Evolutionary conservation across 2,888 invertebrate genomes (phyloP).

Genomic region (Mystacides longicornis): DNA sequence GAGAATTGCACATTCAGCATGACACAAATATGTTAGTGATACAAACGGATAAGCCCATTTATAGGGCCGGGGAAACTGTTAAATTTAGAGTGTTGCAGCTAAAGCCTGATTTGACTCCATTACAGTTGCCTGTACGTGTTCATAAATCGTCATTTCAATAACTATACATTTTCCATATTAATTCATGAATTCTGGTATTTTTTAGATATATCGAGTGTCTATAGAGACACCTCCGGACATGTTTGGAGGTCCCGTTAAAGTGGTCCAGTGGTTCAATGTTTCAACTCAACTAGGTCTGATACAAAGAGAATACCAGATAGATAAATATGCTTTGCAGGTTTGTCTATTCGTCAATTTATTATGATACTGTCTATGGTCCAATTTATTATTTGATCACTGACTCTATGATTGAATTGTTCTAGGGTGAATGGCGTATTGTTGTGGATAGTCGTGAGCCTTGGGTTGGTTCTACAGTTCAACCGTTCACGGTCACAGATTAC

Average conservation of each 20-base stretch:
- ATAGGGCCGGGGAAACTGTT: constrained; percentile 53
- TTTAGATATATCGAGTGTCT: constrained; percentile 57
- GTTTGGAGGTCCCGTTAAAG: constrained; percentile 45
- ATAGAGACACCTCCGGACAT: constrained; percentile 57
- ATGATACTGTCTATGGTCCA: neutral
- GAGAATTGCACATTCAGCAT: constrained; percentile 43
- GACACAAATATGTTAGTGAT: constrained; percentile 46
- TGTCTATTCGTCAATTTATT: neutral
- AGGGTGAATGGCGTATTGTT: constrained; percentile 33
- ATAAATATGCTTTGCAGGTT: constrained; percentile 36
- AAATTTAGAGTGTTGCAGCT: constrained; percentile 48
- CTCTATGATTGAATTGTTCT: constrained; percentile 22
- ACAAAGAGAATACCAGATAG: constrained; percentile 45
- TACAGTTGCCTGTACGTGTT: constrained; percentile 44
- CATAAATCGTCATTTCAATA: too few species aligned
- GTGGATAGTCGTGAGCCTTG: constrained; percentile 27
- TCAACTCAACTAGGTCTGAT: constrained; percentile 54
- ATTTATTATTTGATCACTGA: constrained; percentile 22
- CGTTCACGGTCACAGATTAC: constrained; percentile 48
- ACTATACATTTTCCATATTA: too few species aligned
- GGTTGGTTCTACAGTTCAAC: constrained; percentile 27
- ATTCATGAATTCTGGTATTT: too few species aligned
- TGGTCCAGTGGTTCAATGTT: constrained; percentile 56
- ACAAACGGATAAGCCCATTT: constrained; percentile 52
- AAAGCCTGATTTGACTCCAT: constrained; percentile 49